Evolutionary conservation across 2,797 vertebrate genomes (phyloP).

Genomic region (Danio choprae): DNA sequence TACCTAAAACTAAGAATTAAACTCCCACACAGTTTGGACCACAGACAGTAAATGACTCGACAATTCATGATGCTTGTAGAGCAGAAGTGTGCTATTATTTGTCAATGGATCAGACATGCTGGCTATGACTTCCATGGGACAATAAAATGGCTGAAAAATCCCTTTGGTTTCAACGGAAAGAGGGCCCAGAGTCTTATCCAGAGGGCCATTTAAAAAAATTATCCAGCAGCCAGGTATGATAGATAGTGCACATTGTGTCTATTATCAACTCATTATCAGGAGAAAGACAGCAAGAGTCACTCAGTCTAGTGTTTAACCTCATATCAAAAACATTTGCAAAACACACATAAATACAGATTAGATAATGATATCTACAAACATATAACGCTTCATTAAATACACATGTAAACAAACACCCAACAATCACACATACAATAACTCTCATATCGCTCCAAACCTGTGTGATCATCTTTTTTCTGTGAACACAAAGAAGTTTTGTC

Average conservation of each 20-base stretch:
- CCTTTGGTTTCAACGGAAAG: no score
- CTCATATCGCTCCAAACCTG: not conserved
- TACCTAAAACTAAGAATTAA: not conserved
- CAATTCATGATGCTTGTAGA: no score
- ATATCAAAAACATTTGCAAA: constrained; percentile 15
- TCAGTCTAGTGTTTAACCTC: not conserved
- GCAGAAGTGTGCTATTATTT: no score
- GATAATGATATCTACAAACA: not conserved
- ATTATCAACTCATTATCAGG: constrained; percentile 29
- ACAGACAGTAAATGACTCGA: constrained; percentile 1
- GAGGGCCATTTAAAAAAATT: no score
- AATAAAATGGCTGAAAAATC: no score
- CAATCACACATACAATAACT: not conserved
- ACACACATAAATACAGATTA: constrained; percentile 3
- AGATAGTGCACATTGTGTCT: not conserved
- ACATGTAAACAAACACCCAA: not conserved
- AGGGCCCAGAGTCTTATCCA: no score
- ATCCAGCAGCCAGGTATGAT: no score
- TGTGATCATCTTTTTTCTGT: not conserved
- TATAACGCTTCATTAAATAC: not conserved
- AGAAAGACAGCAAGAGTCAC: not conserved
- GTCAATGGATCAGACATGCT: no score
- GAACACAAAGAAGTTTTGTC: not conserved
- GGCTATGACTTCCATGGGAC: no score
- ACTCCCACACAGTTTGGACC: not conserved